A percentile compares a stretch with the other conserved stretches of the same genome.
These are phyloP conservation scores for Aspidiotus destructor DNA, from an alignment of 2,888 invertebrate species.

Conservation along the genomic window DNA sequence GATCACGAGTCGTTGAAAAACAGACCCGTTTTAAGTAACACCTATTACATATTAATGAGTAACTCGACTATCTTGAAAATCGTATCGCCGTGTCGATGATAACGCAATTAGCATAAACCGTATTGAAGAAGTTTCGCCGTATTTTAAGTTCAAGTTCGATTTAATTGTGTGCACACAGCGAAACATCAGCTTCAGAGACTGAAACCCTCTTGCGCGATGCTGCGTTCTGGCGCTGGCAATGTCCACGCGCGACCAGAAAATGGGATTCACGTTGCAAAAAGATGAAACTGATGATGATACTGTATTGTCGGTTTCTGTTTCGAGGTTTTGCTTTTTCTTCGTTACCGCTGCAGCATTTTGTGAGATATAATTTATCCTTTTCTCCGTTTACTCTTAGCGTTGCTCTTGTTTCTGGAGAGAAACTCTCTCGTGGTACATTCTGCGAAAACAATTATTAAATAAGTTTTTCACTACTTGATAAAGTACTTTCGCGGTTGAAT, in stretches of 20 bases:
- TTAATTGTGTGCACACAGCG: background rate
- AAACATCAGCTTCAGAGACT: background rate
- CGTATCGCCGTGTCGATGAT: slow-evolving; percentile 19
- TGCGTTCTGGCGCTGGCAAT: background rate
- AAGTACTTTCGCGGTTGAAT: slow-evolving; percentile 2
- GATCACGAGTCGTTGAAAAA: slow-evolving; percentile 9
- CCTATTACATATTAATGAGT: slow-evolving; percentile 29
- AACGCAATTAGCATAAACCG: slow-evolving; percentile 27
- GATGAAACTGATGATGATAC: too few relatives aligned
- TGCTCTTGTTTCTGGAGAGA: too few relatives aligned
- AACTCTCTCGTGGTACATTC: background rate
- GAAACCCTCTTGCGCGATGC: background rate
- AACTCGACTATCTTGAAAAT: slow-evolving; percentile 8
- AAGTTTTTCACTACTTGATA: slow-evolving; percentile 1
- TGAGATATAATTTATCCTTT: too few relatives aligned
- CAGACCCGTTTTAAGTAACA: slow-evolving; percentile 27
- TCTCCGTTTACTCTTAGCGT: too few relatives aligned
- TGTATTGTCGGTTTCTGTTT: too few relatives aligned
- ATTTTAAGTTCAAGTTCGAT: background rate
- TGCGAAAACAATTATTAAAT: background rate
- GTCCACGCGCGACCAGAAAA: slow-evolving; percentile 1
- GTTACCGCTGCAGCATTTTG: too few relatives aligned
- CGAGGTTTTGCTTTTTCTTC: too few relatives aligned
- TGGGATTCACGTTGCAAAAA: too few relatives aligned
- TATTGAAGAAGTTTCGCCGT: slow-evolving; percentile 16